Conservation (phyloP, 2,888 invertebrate genomes). For the Ichneumoninae sp. region DNA sequence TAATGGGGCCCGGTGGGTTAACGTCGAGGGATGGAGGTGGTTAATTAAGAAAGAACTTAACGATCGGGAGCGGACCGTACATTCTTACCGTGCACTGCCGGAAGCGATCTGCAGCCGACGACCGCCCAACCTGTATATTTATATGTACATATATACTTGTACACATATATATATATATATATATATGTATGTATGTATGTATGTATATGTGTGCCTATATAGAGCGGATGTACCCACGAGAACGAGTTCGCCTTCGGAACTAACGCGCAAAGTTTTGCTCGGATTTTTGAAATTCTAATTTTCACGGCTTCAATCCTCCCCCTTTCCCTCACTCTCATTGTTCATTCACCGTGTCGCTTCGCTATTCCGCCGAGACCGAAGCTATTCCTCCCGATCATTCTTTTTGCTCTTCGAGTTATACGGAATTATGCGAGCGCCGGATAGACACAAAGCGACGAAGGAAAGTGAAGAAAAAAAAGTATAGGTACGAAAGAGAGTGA, state of each 20-base stretch:
- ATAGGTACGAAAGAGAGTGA: not conserved
- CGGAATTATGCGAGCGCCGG: conserved; percentile 14
- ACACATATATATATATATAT: not conserved
- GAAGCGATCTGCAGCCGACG: conserved; percentile 19
- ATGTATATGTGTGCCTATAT: conserved; percentile 1
- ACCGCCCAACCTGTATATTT: conserved; percentile 11
- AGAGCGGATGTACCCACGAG: conserved; percentile 17
- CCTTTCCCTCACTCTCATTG: conserved; percentile 25
- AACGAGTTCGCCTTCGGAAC: conserved; percentile 51
- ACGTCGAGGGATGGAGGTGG: conserved; percentile 55
- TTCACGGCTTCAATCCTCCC: conserved; percentile 65
- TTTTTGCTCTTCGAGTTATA: conserved; percentile 4
- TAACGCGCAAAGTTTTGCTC: conserved; percentile 72
- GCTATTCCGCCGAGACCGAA: conserved; percentile 22
- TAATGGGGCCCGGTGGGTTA: conserved; percentile 52
- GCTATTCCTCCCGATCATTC: conserved; percentile 8
- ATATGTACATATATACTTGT: conserved; percentile 12
- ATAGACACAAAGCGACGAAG: not conserved
- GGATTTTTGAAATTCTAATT: conserved; percentile 78
- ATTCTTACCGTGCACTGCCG: conserved; percentile 29
- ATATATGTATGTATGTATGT: not conserved
- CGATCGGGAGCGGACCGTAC: conserved; percentile 71
- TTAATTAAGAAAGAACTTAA: conserved; percentile 77
- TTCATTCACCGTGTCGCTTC: conserved; percentile 44
- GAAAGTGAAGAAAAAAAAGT: not conserved